Base-by-base conservation (phyloP, 2,888 invertebrate species). In the Cynaeus angustus region DNA sequence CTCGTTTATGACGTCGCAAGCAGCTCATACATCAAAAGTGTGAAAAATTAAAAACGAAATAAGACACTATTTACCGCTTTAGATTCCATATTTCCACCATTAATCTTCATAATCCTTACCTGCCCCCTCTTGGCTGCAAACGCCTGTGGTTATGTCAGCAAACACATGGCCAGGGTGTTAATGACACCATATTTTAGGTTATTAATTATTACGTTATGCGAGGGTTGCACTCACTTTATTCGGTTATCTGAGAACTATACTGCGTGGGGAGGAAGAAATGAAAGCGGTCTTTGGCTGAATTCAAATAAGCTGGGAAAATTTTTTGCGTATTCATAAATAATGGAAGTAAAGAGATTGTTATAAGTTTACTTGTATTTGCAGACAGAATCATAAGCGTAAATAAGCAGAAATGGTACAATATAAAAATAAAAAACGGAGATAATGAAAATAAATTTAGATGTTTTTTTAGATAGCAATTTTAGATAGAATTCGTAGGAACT, bases 161-260 rank as follows among this genome's bases (percentile, higher is more conserved):
- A 81, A 80, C 83, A 82, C 82, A 82, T 81, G 81, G 81, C 80
- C 77, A 67, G 79, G 80, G 79, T 82, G 82, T 79, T 83, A 81
- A 83, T 81, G 82, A 81, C 79, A 78, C 76, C 76, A 81, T 83
- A 82, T 80, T 81, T 82, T 79, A 82, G 77, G 77, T 79, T 81
- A 82, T 80, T 83, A 81, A 83, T 82, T 83, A 83, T 81, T 76
- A 72, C 75, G 74, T 75, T 74, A 71, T 68, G 70, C 72, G 61
- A 68, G 72, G 74, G 64, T 64, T 64, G 52, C 43, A 64, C 43
- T 64, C 52, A 53, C 52, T 64, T 52, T 64, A 64, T 64, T 53
- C 38, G 43, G 52, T 64, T 64, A 64, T 64, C 64, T 64, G 53
- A 62, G 52, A 50, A 61, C 46, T 33, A 46, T 46, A 33, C 53